Evolutionary conservation across 2,113 vertebrate genomes (phyloP).

Genomic region (Protomyctophum bolini): DNA sequence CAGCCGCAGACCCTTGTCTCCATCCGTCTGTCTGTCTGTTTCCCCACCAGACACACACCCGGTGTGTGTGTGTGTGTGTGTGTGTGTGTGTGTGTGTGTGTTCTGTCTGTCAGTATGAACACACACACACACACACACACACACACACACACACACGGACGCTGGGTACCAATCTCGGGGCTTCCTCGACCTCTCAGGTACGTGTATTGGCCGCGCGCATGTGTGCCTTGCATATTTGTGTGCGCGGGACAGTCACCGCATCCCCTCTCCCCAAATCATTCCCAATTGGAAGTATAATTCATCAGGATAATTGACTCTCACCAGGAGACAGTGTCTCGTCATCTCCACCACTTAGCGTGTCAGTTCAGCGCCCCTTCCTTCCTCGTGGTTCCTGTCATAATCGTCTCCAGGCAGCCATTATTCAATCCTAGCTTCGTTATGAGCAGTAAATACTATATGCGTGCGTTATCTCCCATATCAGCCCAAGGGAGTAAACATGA

Average conservation of each 20-base stretch:
- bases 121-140: background rate
- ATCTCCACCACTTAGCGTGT: slow-evolving; percentile 40
- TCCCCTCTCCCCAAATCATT: slow-evolving; percentile 29
- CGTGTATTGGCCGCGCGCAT: too few species aligned
- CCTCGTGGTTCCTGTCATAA: slow-evolving; percentile 39
- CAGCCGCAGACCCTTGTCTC: slow-evolving; percentile 70
- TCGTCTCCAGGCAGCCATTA: slow-evolving; percentile 52
- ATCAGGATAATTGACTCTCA: slow-evolving; percentile 57
- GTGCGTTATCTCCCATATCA: slow-evolving; percentile 31
- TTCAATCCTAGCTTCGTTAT: slow-evolving; percentile 22
- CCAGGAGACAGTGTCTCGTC: slow-evolving; percentile 55
- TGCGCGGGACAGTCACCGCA: slow-evolving; percentile 14
- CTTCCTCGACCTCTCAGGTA: too few species aligned
- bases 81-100: background rate
- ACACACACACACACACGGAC: background rate
- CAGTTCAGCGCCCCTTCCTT: slow-evolving; percentile 2
- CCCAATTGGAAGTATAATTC: slow-evolving; percentile 45
- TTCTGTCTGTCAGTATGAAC: background rate
- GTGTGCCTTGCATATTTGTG: slow-evolving; percentile 11
- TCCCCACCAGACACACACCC: slow-evolving; percentile 10
- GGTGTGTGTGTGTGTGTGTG: background rate
- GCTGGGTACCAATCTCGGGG: background rate
- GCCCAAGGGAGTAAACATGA: slow-evolving; percentile 6
- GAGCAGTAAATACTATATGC: slow-evolving; percentile 14
- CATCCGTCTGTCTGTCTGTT: slow-evolving; percentile 46